Percentiles rank a stretch among this genome's conserved stretches.
phyloP scores from a whole-genome alignment of 2,113 vertebrate genomes.

The Tetraodon nigroviridis region DNA sequence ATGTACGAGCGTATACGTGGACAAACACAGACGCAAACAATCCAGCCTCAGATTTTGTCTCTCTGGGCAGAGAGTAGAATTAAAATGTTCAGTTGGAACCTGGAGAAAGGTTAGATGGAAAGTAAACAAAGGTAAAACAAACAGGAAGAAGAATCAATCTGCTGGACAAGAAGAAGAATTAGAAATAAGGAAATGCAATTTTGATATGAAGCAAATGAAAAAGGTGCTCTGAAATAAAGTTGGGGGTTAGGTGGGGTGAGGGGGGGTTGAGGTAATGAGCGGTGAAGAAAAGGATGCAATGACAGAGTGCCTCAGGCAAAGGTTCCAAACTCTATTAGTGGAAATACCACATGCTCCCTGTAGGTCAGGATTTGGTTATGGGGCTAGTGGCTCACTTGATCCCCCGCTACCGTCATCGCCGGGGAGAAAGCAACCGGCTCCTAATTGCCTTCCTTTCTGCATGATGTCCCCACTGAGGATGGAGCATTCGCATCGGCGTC shows the following conservation, averaged over 20 bases:
- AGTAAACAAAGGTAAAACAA: background rate
- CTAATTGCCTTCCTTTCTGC: slow-evolving; percentile 34
- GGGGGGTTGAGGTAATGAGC: background rate
- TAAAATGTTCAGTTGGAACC: background rate
- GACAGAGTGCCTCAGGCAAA: slow-evolving; percentile 33
- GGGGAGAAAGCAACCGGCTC: slow-evolving; percentile 6
- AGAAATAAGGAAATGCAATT: background rate
- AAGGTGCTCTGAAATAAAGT: background rate
- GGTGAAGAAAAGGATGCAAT: background rate
- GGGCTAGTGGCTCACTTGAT: slow-evolving; percentile 23
- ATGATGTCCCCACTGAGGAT: slow-evolving; percentile 39
- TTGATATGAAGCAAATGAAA: background rate
- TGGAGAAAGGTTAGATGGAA: background rate
- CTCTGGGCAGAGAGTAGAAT: slow-evolving; percentile 1
- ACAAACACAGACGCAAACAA: background rate
- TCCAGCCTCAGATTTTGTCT: background rate
- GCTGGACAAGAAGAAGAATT: background rate
- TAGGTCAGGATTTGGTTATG: slow-evolving; percentile 24
- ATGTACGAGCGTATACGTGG: background rate
- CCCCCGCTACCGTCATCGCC: background rate
- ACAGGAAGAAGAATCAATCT: background rate
- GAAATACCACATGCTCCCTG: slow-evolving; percentile 52
- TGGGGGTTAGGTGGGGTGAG: background rate
- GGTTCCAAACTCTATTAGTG: slow-evolving; percentile 50
- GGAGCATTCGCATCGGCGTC: slow-evolving; percentile 21